These are phyloP conservation scores for Scortum barcoo DNA, from an alignment of 2,113 vertebrate genomes.

Conservation along the genomic window DNA sequence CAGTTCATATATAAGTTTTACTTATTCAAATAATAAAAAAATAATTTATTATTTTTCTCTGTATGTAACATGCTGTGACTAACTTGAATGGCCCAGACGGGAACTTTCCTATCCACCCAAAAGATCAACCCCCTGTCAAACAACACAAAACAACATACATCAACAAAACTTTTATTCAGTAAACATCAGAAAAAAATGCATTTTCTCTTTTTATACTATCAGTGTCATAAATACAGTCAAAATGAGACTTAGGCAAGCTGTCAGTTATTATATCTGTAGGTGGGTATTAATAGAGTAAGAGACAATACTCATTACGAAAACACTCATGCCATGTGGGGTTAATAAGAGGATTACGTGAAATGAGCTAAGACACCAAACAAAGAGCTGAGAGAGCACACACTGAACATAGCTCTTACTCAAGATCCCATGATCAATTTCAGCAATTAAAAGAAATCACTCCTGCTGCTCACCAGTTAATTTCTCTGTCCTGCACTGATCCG, in stretches of 20 bases:
- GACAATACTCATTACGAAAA: slow-evolving; percentile 23
- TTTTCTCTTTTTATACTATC: background rate
- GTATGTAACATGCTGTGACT: slow-evolving; percentile 54
- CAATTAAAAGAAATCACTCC: slow-evolving; percentile 15
- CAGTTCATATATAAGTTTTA: background rate
- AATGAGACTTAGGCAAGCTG: background rate
- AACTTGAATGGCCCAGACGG: slow-evolving; percentile 96
- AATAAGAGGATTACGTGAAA: slow-evolving; percentile 10
- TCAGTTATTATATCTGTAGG: background rate
- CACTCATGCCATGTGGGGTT: background rate
- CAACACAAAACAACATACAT: slow-evolving; percentile 11
- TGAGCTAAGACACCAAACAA: background rate
- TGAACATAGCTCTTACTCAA: background rate
- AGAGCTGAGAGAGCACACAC: background rate
- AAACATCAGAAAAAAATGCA: background rate
- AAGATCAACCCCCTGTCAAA: slow-evolving; percentile 83
- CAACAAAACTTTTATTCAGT: background rate
- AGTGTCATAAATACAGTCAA: background rate
- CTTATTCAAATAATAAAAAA: background rate
- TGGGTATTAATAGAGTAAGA: background rate
- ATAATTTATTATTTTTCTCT: background rate
- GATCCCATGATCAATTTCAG: background rate
- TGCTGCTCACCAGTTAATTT: slow-evolving; percentile 83
- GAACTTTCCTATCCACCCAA: slow-evolving; percentile 92
- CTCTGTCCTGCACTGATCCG: slow-evolving; percentile 76